Evolutionary conservation across 2,113 vertebrate genomes (phyloP), one percentile per base, ranked within the genome.

Genomic region (Sialia sialis): DNA sequence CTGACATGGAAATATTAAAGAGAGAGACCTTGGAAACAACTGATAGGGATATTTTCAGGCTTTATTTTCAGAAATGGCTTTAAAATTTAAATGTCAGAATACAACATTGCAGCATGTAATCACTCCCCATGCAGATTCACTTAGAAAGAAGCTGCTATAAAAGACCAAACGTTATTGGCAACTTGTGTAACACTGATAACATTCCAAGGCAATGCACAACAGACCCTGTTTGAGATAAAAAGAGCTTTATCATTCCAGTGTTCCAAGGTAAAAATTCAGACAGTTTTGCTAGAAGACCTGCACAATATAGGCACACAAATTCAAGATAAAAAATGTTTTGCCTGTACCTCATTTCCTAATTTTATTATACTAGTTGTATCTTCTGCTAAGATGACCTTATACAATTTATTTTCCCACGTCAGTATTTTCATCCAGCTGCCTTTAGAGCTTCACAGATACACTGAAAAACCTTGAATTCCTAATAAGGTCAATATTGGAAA

Each of bases 191-290:
- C 73, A 56, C 77, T 72, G 96, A 96, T 96, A 96, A 94, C 32
- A 52, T 63, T 95, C 46, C 43, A 67, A 70, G 91, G 78, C 78
- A 51, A 43, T 58, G 78, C 74, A 81, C 43, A 74, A 27, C 79
- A 95, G 82, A 60, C 89, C 2, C 27, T 77, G 15, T n/a, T 48
- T 51, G n/a, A 93, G 94, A 95, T 95, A 90, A 93, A 82, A 89
- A 46, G 43, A 1, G 2, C 36, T 80, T 77, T 80, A 74, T 91
- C 67, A 0, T 94, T 85, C 36, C 46, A 63, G 34, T 11, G 51
- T 82, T 85, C 16, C 52, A 66, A 78, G 64, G 70, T 43, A 73
- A 90, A 90, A 93, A 74, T 59, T 49, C 58, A 89, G 56, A 34
- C 36, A 4, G 23, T 74, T 88, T 63, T 93, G 30, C 67, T 73